These are phyloP conservation scores for Mormyrus proboscirostris DNA, from an alignment of 2,797 vertebrate genomes.

Conservation along the genomic window DNA sequence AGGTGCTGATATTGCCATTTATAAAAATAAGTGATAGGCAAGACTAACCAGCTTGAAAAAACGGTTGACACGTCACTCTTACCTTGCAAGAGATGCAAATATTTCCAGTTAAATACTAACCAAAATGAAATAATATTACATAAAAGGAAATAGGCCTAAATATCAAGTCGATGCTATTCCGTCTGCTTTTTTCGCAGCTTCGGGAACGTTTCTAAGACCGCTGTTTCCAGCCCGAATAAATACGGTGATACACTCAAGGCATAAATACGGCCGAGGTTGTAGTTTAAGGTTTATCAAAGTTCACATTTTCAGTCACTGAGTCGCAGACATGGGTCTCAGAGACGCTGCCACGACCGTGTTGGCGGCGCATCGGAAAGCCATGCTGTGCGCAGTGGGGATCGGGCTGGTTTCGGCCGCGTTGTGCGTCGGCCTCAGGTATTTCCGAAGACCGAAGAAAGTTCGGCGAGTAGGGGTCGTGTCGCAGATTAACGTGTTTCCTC, in stretches of 20 bases:
- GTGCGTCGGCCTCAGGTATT: constrained; percentile 45
- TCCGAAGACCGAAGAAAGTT: constrained; percentile 44
- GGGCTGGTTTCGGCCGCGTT: constrained; percentile 47
- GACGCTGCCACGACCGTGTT: constrained; percentile 6
- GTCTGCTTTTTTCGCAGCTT: not conserved
- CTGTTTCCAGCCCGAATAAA: constrained; percentile 19
- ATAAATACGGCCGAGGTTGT: not conserved
- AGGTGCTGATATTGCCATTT: not conserved
- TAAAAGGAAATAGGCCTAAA: not conserved
- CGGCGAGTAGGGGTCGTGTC: constrained; percentile 72
- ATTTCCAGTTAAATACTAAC: not conserved
- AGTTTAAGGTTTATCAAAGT: not conserved
- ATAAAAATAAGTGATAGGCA: not conserved
- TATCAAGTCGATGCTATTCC: not conserved
- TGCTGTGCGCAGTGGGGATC: constrained; percentile 43
- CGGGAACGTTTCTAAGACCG: constrained; percentile 8
- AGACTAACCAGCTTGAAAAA: not conserved
- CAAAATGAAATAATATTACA: not conserved
- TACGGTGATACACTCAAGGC: not conserved
- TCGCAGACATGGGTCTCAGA: constrained; percentile 44
- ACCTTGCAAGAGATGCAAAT: not conserved
- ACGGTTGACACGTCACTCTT: not conserved
- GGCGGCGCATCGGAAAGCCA: constrained; percentile 30
- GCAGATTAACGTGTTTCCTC: constrained; percentile 71
- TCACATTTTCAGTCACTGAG: not conserved